Evolutionary conservation across 2,888 invertebrate species (phyloP).

Genomic region (Dryobotodes eremita): DNA sequence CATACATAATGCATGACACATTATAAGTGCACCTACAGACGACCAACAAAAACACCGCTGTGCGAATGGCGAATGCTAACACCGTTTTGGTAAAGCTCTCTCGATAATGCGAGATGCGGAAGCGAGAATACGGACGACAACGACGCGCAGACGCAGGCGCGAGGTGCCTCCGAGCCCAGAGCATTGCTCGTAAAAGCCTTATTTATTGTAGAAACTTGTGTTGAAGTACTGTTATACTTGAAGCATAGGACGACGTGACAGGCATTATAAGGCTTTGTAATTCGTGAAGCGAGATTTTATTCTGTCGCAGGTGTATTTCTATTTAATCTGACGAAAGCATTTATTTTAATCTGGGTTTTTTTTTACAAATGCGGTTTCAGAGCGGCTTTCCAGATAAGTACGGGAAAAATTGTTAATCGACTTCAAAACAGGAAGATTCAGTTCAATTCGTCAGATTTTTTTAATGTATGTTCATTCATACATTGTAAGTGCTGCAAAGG

Average conservation of each 20-base stretch:
- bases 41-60: conserved; percentile 61
- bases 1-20: conserved; percentile 81
- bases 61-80: conserved; percentile 73
- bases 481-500: not conserved
- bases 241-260: conserved; percentile 62
- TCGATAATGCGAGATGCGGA: conserved; percentile 72
- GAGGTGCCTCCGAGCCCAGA: conserved; percentile 54
- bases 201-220: conserved; percentile 68
- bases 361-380: not conserved
- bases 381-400: not conserved
- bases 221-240: conserved; percentile 69
- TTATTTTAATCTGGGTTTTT: no score
- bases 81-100: conserved; percentile 75
- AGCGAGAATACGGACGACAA: conserved; percentile 63
- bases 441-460: no score
- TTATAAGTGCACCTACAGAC: conserved; percentile 69
- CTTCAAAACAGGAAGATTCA: not conserved
- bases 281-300: conserved; percentile 44
- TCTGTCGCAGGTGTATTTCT: conserved; percentile 34
- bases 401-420: not conserved
- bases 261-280: conserved; percentile 50
- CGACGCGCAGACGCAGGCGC: conserved; percentile 33
- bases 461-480: not conserved
- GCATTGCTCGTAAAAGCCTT: conserved; percentile 66
- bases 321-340: conserved; percentile 21